phyloP scores from a whole-genome alignment of 2,797 vertebrate genomes.

The Scarus forsteni region DNA sequence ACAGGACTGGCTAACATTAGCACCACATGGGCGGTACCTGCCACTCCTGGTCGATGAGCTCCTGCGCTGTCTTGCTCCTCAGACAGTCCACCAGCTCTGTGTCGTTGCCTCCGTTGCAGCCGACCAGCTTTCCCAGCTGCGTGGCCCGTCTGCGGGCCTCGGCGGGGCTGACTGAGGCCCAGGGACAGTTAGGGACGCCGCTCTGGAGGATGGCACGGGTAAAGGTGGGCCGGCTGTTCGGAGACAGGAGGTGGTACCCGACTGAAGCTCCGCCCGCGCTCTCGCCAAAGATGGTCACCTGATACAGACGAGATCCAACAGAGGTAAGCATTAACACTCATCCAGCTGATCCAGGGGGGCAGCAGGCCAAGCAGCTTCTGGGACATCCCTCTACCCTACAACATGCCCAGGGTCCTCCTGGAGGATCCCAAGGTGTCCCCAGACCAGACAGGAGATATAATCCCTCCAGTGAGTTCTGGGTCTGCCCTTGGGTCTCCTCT shows the following conservation, averaged over 20 bases:
- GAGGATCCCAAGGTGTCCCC: too few relatives aligned
- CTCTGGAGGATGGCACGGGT: constrained; percentile 91
- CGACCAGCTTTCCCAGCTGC: constrained; percentile 83
- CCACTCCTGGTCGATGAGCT: constrained; percentile 91
- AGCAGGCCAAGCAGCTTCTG: too few relatives aligned
- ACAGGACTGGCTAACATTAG: background rate
- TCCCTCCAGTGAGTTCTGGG: too few relatives aligned
- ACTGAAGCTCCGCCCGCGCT: constrained; percentile 92
- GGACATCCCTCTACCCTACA: too few relatives aligned
- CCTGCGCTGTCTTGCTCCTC: constrained; percentile 82
- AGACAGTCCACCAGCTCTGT: constrained; percentile 90
- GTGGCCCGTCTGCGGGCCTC: constrained; percentile 90
- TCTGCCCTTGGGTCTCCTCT: too few relatives aligned
- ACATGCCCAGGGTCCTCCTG: too few relatives aligned
- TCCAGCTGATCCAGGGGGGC: fast-evolving
- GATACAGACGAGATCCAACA: constrained; percentile 1
- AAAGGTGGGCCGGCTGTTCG: constrained; percentile 87
- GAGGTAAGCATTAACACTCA: background rate
- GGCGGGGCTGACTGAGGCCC: constrained; percentile 88
- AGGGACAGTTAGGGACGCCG: constrained; percentile 91
- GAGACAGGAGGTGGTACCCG: constrained; percentile 90
- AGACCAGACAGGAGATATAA: too few relatives aligned
- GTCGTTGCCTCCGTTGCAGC: constrained; percentile 87
- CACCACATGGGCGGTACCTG: constrained; percentile 62
- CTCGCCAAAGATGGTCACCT: constrained; percentile 94